A percentile compares a stretch with the other conserved stretches of the same genome.
Conservation (phyloP, 1,140 invertebrate genomes). For the Caerostris extrusa region DNA sequence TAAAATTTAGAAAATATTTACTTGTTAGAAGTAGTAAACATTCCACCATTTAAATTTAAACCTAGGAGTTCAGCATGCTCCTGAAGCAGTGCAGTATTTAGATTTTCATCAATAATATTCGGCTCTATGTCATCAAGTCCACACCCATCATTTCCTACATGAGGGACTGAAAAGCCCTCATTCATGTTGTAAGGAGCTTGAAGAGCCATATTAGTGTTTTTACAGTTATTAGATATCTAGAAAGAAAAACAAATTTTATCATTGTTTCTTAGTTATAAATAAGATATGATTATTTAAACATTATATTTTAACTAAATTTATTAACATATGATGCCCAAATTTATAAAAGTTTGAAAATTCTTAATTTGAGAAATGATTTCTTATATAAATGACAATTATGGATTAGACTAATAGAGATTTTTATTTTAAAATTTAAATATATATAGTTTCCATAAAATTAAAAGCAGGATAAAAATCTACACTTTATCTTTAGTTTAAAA, state of each 20-base stretch:
- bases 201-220: constrained; percentile 39
- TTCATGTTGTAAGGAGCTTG: constrained; percentile 44
- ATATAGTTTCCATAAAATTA: too few species aligned
- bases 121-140: constrained; percentile 67
- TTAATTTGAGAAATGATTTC: too few species aligned
- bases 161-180: constrained; percentile 52
- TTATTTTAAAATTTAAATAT: too few species aligned
- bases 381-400: too few species aligned
- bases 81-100: constrained; percentile 42
- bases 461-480: too few species aligned
- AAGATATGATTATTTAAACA: too few species aligned
- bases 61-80: constrained; percentile 70
- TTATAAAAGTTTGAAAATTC: too few species aligned
- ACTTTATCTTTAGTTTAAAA: too few species aligned
- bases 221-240: constrained; percentile 1
- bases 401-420: too few species aligned
- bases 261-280: too few species aligned
- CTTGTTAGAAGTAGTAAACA: constrained; percentile 56
- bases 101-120: constrained; percentile 71
- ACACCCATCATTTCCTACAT: constrained; percentile 58
- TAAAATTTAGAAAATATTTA: constrained; percentile 3
- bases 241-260: not conserved
- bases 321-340: too few species aligned
- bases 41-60: constrained; percentile 49
- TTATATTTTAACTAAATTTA: too few species aligned